Conservation (phyloP, 1,140 invertebrate species). For the Macrobrachium rosenbergii region DNA sequence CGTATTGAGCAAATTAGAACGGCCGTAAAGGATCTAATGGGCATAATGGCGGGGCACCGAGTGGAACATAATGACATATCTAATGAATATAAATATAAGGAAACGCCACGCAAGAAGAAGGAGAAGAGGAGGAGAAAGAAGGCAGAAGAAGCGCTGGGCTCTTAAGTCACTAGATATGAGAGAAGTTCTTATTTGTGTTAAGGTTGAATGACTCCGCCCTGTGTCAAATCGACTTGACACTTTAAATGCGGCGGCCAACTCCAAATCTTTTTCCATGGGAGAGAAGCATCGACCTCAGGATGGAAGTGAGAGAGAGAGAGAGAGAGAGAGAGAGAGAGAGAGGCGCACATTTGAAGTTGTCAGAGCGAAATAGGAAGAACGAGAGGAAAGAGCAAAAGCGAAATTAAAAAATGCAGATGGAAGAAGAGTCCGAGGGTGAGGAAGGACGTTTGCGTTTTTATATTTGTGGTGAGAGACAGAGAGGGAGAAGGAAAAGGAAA, state of each 20-base stretch:
- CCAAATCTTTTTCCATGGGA: too few species aligned
- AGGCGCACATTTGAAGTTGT: too few species aligned
- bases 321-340: slow-evolving; percentile 13
- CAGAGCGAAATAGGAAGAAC: background rate
- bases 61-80: background rate
- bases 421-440: background rate
- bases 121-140: background rate
- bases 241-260: too few species aligned
- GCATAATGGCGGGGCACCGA: too few species aligned
- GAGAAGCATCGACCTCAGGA: background rate
- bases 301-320: background rate
- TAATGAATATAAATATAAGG: background rate
- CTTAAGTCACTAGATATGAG: background rate
- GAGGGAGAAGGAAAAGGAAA: background rate
- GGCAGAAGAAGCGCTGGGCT: background rate
- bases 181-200: background rate
- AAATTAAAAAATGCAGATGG: background rate
- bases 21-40: background rate
- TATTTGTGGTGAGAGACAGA: background rate
- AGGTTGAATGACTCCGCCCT: too few species aligned
- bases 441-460: background rate
- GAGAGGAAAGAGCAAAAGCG: background rate
- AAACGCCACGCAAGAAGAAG: background rate
- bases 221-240: too few species aligned
- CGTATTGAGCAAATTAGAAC: background rate